Conservation (phyloP, 2,797 vertebrate species). For the Oreochromis grahami region DNA sequence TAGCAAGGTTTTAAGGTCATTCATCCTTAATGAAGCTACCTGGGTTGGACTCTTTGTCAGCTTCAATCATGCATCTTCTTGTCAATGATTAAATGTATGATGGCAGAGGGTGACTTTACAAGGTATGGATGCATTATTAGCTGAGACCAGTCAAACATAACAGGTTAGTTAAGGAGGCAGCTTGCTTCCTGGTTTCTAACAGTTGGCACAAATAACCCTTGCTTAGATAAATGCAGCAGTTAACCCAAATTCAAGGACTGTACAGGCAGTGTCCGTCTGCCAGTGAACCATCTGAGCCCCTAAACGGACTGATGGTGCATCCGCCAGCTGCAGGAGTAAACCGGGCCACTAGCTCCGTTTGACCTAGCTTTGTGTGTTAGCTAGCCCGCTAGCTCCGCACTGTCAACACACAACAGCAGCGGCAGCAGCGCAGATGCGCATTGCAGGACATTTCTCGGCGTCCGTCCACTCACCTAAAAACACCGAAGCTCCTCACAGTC, state of each 20-base stretch:
- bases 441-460: slow-evolving; percentile 8
- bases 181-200: slow-evolving; percentile 19
- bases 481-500: not conserved
- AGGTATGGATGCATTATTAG: not conserved
- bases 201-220: not conserved
- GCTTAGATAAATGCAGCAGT: not conserved
- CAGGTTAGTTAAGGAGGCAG: not conserved
- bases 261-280: not conserved
- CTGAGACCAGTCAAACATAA: not conserved
- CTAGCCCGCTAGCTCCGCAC: slow-evolving; percentile 35
- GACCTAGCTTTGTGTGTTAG: slow-evolving; percentile 26
- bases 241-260: not conserved
- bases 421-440: not conserved
- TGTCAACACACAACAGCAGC: slow-evolving; percentile 13
- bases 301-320: not conserved
- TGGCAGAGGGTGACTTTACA: not conserved
- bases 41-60: not conserved
- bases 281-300: not conserved
- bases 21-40: not conserved
- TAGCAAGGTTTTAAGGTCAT: not conserved
- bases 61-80: not conserved
- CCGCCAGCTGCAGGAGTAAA: not conserved
- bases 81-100: not conserved
- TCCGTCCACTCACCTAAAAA: slow-evolving; percentile 47
- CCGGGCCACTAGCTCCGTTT: not conserved